These are phyloP conservation scores for Bungarus multicinctus DNA, from an alignment of 2,113 vertebrate genomes.

Conservation along the genomic window DNA sequence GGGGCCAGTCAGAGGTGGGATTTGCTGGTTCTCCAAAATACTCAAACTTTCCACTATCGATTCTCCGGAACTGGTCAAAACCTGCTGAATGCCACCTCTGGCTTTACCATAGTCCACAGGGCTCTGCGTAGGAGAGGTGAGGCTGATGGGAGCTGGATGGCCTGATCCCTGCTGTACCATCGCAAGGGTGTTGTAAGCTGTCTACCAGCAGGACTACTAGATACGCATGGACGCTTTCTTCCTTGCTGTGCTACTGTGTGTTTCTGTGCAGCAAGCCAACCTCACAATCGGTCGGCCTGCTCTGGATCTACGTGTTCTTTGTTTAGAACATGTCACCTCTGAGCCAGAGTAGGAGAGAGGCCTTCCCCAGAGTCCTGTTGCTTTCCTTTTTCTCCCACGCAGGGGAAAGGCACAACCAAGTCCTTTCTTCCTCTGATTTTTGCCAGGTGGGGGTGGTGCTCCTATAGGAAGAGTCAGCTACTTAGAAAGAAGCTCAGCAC, in stretches of 20 bases:
- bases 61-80: no score
- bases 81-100: no score
- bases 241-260: neutral
- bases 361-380: slow-evolving; percentile 32
- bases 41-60: no score
- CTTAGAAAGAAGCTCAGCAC: neutral
- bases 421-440: slow-evolving; percentile 1
- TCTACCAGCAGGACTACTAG: neutral
- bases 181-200: neutral
- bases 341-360: neutral
- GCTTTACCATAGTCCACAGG: neutral
- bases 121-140: neutral
- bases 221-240: neutral
- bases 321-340: neutral
- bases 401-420: slow-evolving; percentile 44
- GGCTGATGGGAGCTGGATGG: neutral
- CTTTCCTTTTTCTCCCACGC: slow-evolving; percentile 55
- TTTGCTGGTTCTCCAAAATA: no score
- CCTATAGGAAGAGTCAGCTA: neutral
- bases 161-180: neutral
- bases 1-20: no score
- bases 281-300: neutral
- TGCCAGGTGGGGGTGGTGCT: neutral
- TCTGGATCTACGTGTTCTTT: neutral
- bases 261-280: neutral